These are phyloP conservation scores for Anguilla megastoma DNA, from an alignment of 2,797 vertebrate genomes.

Conservation along the genomic window DNA sequence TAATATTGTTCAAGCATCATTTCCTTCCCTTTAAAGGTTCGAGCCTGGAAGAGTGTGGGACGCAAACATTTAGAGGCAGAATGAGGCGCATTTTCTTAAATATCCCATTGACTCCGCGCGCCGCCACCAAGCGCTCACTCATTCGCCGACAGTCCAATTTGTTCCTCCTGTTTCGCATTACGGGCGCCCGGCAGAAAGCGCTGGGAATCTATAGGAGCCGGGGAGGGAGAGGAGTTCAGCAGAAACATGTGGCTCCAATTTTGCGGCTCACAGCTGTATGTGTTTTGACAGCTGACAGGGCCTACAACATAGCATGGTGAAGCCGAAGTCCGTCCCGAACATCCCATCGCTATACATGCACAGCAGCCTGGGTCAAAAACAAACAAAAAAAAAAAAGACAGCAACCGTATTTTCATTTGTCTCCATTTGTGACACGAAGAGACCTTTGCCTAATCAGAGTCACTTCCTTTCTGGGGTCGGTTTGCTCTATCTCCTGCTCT, in stretches of 20 bases:
- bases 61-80: conserved; percentile 26
- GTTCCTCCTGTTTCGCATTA: conserved; percentile 68
- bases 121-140: conserved; percentile 46
- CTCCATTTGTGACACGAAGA: conserved; percentile 30
- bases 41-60: conserved; percentile 36
- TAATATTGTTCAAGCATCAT: conserved; percentile 23
- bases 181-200: conserved; percentile 36
- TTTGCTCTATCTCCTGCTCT: conserved; percentile 15
- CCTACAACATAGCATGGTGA: conserved; percentile 62
- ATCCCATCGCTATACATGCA: not conserved
- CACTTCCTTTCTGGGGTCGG: conserved; percentile 23
- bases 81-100: conserved; percentile 40
- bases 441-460: conserved; percentile 27
- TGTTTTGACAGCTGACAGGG: conserved; percentile 73
- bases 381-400: not conserved
- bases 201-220: conserved; percentile 36
- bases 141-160: conserved; percentile 57
- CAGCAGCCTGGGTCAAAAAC: conserved; percentile 26
- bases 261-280: conserved; percentile 62
- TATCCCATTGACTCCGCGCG: conserved; percentile 43
- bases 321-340: conserved; percentile 56
- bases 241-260: conserved; percentile 66
- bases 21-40: conserved; percentile 10
- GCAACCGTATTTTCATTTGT: conserved; percentile 25
- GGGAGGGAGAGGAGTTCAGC: conserved; percentile 36